Conservation (phyloP, 64 coral and sea anemone species). For the Acropora tenuis region DNA sequence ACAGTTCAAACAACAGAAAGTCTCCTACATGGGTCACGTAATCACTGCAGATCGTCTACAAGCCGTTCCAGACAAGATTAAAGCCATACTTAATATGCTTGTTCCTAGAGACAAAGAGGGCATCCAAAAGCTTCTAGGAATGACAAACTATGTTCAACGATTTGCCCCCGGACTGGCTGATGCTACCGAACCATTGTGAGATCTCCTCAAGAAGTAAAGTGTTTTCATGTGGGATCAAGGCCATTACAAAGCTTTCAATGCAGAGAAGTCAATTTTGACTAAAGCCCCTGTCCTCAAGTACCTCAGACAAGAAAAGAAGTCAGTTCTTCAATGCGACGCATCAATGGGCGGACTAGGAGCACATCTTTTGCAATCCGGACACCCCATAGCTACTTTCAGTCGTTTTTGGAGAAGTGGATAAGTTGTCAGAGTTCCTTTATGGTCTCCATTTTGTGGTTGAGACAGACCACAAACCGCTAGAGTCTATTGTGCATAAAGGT, state of each 20-base stretch:
- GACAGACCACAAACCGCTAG: constrained; percentile 69
- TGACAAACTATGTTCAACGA: not conserved
- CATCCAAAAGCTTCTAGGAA: too few relatives aligned
- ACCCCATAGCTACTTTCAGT: not conserved
- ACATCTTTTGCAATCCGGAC: too few relatives aligned
- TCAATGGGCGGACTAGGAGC: constrained; percentile 4
- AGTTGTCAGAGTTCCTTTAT: constrained; percentile 44
- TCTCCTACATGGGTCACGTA: too few relatives aligned
- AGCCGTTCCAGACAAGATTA: constrained; percentile 17
- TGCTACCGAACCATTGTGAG: not conserved
- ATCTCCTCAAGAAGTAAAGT: constrained; percentile 38
- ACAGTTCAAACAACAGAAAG: too few relatives aligned
- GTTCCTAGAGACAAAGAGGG: not conserved
- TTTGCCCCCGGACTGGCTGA: constrained; percentile 48
- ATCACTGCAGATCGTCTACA: too few relatives aligned
- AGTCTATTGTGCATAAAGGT: constrained; percentile 61
- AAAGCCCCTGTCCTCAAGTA: not conserved
- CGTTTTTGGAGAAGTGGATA: constrained; percentile 44
- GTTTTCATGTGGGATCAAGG: constrained; percentile 51
- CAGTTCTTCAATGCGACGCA: constrained; percentile 35
- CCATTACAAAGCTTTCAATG: not conserved
- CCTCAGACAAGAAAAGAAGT: not conserved
- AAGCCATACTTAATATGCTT: constrained; percentile 45
- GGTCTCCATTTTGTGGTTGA: constrained; percentile 30
- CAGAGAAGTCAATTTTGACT: not conserved